A percentile compares a stretch with the other conserved stretches of the same genome.
phyloP scores from a whole-genome alignment of 2,797 vertebrate genomes.

The Hyperoplus immaculatus region DNA sequence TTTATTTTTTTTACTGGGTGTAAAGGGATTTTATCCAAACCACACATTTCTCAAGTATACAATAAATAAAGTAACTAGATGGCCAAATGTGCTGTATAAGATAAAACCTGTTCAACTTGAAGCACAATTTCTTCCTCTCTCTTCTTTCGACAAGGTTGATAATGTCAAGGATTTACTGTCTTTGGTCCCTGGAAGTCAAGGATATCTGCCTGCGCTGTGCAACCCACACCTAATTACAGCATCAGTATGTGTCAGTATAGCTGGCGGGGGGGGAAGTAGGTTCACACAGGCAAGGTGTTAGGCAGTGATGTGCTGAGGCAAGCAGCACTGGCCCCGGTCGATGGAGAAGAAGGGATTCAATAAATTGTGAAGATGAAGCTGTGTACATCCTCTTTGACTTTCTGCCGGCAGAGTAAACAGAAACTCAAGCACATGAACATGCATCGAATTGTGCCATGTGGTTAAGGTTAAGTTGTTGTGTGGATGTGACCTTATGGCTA shows the following conservation, averaged over 20 bases:
- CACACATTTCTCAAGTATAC: background rate
- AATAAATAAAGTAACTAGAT: background rate
- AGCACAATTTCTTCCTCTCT: background rate
- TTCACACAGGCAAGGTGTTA: constrained; percentile 61
- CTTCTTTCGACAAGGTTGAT: constrained; percentile 12
- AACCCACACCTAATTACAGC: constrained; percentile 63
- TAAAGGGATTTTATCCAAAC: background rate
- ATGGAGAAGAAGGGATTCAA: constrained; percentile 49
- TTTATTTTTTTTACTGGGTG: background rate
- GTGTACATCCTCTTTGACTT: constrained; percentile 16
- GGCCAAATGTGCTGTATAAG: constrained; percentile 7
- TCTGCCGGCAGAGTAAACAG: constrained; percentile 36
- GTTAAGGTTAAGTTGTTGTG: constrained; percentile 3
- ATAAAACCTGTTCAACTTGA: constrained; percentile 14
- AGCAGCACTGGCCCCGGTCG: constrained; percentile 40
- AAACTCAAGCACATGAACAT: constrained; percentile 18
- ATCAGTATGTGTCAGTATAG: constrained; percentile 51
- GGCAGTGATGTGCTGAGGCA: constrained; percentile 68
- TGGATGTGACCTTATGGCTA: constrained; percentile 22
- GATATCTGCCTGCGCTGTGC: constrained; percentile 43
- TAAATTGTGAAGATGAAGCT: constrained; percentile 49
- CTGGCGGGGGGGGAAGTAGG: constrained; percentile 34
- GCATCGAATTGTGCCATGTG: constrained; percentile 10
- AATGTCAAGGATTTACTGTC: constrained; percentile 32
- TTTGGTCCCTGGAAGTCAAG: constrained; percentile 48